Percentiles rank a stretch among this genome's conserved stretches.
Conservation (phyloP, 2,797 vertebrate genomes). For the Hoplostethus atlanticus region DNA sequence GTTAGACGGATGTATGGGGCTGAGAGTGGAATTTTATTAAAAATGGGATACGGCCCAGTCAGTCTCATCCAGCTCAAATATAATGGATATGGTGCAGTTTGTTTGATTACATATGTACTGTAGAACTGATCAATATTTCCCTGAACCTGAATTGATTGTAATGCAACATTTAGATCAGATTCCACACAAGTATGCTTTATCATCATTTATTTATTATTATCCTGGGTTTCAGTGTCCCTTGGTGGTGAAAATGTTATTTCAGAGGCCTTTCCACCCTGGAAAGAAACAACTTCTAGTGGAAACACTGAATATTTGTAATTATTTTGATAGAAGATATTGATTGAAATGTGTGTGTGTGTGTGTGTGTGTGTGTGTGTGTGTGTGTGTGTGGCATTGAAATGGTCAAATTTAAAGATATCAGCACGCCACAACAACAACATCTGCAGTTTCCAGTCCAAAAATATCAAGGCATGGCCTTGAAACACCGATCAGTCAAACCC, state of each 20-base stretch:
- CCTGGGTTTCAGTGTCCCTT: neutral
- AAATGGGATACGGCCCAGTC: conserved; percentile 32
- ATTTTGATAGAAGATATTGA: no score
- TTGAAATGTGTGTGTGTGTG: no score
- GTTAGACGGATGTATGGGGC: conserved; percentile 61
- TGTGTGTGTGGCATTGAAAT: neutral
- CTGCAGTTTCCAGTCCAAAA: no score
- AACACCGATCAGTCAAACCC: neutral
- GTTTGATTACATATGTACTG: conserved; percentile 12
- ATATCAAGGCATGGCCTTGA: no score
- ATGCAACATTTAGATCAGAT: neutral
- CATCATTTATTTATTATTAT: neutral
- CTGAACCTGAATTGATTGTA: conserved; percentile 6
- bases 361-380: no score
- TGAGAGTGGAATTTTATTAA: conserved; percentile 49
- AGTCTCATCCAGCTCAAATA: conserved; percentile 23
- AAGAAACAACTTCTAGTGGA: no score
- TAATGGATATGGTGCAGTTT: conserved; percentile 8
- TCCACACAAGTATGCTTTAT: no score
- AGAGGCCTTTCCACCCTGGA: no score
- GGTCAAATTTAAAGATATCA: neutral
- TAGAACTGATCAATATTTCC: conserved; percentile 9
- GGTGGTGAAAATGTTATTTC: no score
- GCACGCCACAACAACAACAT: neutral
- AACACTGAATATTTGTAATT: no score